Evolutionary conservation across 2,113 vertebrate species (phyloP).

Genomic region (Chitala chitala): DNA sequence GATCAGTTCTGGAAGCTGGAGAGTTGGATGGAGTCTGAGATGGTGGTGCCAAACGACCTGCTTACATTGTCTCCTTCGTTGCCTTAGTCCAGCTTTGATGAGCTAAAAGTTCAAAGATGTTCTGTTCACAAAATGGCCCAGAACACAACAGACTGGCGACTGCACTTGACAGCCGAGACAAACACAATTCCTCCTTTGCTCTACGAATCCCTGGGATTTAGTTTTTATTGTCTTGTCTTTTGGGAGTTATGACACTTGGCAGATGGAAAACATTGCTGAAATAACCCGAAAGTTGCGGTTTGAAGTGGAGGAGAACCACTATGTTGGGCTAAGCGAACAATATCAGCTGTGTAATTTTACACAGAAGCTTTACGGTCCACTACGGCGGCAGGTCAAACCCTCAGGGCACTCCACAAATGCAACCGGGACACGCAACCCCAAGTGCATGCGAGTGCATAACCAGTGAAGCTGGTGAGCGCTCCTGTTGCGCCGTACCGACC

Average conservation of each 20-base stretch:
- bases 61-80: neutral
- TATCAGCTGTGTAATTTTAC: conserved; percentile 10
- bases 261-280: conserved; percentile 10
- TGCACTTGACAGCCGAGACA: neutral
- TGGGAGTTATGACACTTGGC: conserved; percentile 19
- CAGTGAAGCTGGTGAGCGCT: neutral
- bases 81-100: neutral
- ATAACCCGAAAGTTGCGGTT: conserved; percentile 9
- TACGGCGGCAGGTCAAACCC: conserved; percentile 7
- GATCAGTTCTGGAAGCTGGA: neutral
- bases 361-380: conserved; percentile 1
- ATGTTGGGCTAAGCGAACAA: neutral
- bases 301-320: conserved; percentile 6
- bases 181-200: conserved; percentile 15
- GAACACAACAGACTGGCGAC: neutral
- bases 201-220: neutral
- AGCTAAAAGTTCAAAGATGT: conserved; percentile 7
- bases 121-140: neutral
- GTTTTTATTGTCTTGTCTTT: conserved; percentile 12
- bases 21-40: neutral
- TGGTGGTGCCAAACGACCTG: neutral
- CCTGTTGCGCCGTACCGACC: too few relatives aligned
- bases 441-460: neutral
- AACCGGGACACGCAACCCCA: neutral
- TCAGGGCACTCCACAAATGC: neutral